Evolutionary conservation across 2,113 vertebrate species (phyloP).

Genomic region (Lethenteron reissneri): DNA sequence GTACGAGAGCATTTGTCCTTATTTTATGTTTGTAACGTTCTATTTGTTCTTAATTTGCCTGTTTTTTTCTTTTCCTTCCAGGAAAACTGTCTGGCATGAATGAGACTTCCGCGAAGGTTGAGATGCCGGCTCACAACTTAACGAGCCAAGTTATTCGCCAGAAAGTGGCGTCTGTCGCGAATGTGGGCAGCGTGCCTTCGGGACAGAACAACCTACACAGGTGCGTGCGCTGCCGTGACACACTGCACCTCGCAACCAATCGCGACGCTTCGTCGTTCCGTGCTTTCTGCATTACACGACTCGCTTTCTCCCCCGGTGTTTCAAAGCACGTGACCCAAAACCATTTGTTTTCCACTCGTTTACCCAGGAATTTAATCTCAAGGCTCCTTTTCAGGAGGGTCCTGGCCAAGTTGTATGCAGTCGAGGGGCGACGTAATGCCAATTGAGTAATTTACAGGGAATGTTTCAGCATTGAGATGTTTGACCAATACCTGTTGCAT

Average conservation of each 20-base stretch:
- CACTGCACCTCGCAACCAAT: fast-evolving
- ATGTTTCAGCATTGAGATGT: too few species aligned
- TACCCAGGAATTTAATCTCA: not conserved
- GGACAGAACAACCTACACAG: slow-evolving; percentile 68
- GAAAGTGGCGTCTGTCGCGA: slow-evolving; percentile 46
- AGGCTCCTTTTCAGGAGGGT: not conserved
- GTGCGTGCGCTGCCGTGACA: slow-evolving; percentile 19
- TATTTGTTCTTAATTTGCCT: not conserved
- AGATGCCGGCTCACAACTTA: slow-evolving; percentile 29
- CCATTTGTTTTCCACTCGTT: not conserved
- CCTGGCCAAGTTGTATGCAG: not conserved
- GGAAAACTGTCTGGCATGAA: slow-evolving; percentile 94
- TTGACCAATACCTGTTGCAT: too few species aligned
- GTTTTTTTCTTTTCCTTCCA: slow-evolving; percentile 15
- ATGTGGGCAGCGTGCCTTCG: slow-evolving; percentile 68
- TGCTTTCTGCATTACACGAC: slow-evolving; percentile 14
- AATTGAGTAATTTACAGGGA: too few species aligned
- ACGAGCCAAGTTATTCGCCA: slow-evolving; percentile 59
- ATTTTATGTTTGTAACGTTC: not conserved
- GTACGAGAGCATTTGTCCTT: not conserved
- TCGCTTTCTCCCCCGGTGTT: slow-evolving; percentile 16
- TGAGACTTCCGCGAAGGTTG: slow-evolving; percentile 68
- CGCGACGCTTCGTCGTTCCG: not conserved
- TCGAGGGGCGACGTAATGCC: too few species aligned
- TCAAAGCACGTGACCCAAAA: not conserved